A percentile compares a stretch with the other conserved stretches of the same genome.
Conservation (phyloP, 1,140 invertebrate species). For the Telenomus remus region DNA sequence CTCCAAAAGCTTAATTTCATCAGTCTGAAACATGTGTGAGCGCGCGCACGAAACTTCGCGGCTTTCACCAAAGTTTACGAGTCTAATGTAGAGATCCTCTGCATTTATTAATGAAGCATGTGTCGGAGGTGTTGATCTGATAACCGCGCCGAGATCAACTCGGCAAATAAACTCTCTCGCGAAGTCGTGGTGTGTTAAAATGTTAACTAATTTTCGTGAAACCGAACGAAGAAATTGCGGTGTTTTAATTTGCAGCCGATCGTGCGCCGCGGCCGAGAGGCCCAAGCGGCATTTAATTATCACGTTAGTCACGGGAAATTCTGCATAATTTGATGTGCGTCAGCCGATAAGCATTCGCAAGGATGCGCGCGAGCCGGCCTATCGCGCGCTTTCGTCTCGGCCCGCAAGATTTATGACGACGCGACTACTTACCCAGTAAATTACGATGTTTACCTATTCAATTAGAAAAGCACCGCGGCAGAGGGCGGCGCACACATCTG, state of each 20-base stretch:
- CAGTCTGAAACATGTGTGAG: no score
- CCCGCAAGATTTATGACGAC: slow-evolving; percentile 57
- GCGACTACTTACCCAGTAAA: slow-evolving; percentile 65
- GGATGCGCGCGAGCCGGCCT: slow-evolving; percentile 32
- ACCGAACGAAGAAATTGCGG: neutral
- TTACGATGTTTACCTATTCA: slow-evolving; percentile 76
- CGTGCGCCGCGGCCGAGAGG: no score
- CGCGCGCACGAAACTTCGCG: slow-evolving; percentile 28
- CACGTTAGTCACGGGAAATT: slow-evolving; percentile 46
- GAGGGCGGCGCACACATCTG: slow-evolving; percentile 67
- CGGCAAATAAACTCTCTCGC: neutral
- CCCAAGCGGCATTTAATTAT: slow-evolving; percentile 49
- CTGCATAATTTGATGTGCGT: slow-evolving; percentile 41
- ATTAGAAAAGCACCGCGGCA: slow-evolving; percentile 68
- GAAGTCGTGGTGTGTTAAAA: neutral
- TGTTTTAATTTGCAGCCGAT: no score
- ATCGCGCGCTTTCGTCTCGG: slow-evolving; percentile 50
- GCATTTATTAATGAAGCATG: slow-evolving; percentile 49
- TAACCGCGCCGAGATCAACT: neutral
- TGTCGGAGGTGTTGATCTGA: slow-evolving; percentile 9
- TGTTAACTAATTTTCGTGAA: neutral
- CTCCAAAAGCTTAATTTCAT: slow-evolving; percentile 27
- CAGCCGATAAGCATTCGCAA: slow-evolving; percentile 51
- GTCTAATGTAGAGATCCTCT: slow-evolving; percentile 52
- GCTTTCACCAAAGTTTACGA: slow-evolving; percentile 47